Evolutionary conservation across 2,113 vertebrate genomes (phyloP).

Genomic region (Calyptomena viridis): DNA sequence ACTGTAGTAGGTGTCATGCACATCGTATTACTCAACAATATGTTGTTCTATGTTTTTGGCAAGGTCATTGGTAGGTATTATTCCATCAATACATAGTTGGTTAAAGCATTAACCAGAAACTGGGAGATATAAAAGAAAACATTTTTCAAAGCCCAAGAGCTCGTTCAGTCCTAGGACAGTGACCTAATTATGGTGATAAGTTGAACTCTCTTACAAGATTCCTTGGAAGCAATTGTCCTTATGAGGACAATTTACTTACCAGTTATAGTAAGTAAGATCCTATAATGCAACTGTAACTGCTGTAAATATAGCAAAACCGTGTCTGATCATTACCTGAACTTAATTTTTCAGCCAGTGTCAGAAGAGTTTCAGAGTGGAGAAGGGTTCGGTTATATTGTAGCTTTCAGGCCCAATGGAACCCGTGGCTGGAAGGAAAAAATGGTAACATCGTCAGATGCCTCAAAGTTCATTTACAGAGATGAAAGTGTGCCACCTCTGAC

Average conservation of each 20-base stretch:
- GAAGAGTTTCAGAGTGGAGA: slow-evolving; percentile 98
- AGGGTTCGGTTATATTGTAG: slow-evolving; percentile 96
- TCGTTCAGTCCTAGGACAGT: background rate
- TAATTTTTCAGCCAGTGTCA: slow-evolving; percentile 86
- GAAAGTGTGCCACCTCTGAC: slow-evolving; percentile 95
- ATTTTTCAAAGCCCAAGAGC: background rate
- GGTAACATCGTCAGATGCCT: slow-evolving; percentile 94
- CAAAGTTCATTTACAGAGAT: slow-evolving; percentile 93
- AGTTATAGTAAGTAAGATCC: background rate
- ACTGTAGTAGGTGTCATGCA: background rate
- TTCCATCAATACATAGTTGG: background rate
- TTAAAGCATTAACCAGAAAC: background rate
- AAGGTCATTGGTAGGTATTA: background rate
- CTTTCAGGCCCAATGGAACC: slow-evolving; percentile 92
- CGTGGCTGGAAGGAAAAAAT: slow-evolving; percentile 97
- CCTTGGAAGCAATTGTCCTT: background rate
- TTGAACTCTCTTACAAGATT: background rate
- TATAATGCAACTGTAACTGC: background rate
- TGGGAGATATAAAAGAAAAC: background rate
- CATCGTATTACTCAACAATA: background rate
- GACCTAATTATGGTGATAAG: background rate
- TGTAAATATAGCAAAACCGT: background rate
- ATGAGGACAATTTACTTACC: background rate
- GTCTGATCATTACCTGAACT: background rate
- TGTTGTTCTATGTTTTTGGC: background rate